phyloP scores from a whole-genome alignment of 2,797 vertebrate species.

The Acrossocheilus fasciatus region DNA sequence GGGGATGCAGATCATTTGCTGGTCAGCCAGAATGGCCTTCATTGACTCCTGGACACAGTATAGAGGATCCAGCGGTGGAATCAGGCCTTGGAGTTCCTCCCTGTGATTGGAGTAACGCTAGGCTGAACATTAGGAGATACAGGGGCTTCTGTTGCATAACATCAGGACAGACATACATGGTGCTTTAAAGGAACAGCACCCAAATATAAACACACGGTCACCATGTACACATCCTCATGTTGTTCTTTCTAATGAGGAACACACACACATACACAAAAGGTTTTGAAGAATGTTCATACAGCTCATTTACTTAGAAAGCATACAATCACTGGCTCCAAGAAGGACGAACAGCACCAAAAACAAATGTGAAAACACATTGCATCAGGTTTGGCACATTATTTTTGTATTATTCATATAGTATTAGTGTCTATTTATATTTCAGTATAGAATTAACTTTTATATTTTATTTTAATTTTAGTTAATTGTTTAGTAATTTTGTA shows the following conservation, averaged over 20 bases:
- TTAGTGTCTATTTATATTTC: neutral
- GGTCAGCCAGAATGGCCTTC: constrained; percentile 74
- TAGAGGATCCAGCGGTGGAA: constrained; percentile 73
- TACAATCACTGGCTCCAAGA: neutral
- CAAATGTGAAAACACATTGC: neutral
- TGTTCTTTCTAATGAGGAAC: neutral
- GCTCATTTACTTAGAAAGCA: neutral
- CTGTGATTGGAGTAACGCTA: constrained; percentile 51
- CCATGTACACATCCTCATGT: neutral
- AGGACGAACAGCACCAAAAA: neutral
- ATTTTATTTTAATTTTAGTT: neutral
- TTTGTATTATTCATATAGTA: neutral
- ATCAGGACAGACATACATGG: neutral
- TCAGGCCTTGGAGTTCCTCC: constrained; percentile 68
- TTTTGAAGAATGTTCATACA: neutral
- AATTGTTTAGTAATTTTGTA: neutral
- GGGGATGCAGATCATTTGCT: constrained; percentile 75
- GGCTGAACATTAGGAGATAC: neutral
- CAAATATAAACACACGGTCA: neutral
- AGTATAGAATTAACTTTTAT: neutral
- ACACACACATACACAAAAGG: neutral
- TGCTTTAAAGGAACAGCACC: neutral
- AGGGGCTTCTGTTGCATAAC: neutral
- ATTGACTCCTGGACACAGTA: constrained; percentile 76
- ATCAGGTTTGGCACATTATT: neutral